Evolutionary conservation across 2,888 invertebrate genomes (phyloP).

Genomic region (Synergus laeviventris): DNA sequence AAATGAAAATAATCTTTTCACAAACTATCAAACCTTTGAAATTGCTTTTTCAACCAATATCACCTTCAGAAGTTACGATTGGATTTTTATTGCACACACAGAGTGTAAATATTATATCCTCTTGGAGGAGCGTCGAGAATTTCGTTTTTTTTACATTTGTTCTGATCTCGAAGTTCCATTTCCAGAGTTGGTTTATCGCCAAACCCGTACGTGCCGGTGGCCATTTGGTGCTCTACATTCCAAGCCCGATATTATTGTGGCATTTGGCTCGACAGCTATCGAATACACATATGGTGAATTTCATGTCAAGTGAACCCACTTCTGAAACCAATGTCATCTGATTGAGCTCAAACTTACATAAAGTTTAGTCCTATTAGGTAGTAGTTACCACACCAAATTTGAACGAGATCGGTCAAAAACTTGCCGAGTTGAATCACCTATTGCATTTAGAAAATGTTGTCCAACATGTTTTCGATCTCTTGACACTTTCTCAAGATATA

Average conservation of each 20-base stretch:
- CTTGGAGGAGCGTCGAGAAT: constrained; percentile 23
- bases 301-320: too few species aligned
- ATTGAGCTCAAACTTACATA: too few species aligned
- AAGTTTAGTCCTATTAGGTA: too few species aligned
- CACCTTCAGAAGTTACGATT: constrained; percentile 32
- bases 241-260: constrained; percentile 35
- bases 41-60: constrained; percentile 39
- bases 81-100: constrained; percentile 37
- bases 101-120: constrained; percentile 41
- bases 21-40: constrained; percentile 30
- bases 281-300: too few species aligned
- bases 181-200: constrained; percentile 34
- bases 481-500: too few species aligned
- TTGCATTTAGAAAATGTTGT: too few species aligned
- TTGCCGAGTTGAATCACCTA: too few species aligned
- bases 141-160: constrained; percentile 17
- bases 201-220: constrained; percentile 31
- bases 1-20: constrained; percentile 11
- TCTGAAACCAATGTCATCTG: too few species aligned
- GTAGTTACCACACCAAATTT: too few species aligned
- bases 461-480: too few species aligned
- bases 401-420: too few species aligned
- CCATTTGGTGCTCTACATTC: constrained; percentile 38
- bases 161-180: constrained; percentile 38
- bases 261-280: constrained; percentile 39